Evolutionary conservation across 2,888 invertebrate genomes (phyloP), one percentile per base, ranked within the genome.

Genomic region (Amphipoea lucens): DNA sequence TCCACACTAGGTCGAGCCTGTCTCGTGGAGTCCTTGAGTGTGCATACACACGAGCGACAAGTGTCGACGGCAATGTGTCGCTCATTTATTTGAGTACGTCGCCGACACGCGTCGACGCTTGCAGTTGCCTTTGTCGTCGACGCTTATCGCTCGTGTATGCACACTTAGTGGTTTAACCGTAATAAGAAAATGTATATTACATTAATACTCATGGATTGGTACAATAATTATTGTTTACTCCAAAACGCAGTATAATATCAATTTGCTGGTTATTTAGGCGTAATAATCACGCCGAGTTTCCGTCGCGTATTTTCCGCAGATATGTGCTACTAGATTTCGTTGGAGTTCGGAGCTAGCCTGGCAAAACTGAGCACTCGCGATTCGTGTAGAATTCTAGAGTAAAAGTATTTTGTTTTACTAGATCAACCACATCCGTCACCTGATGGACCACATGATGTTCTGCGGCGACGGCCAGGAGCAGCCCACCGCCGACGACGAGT

Each of bases 361-460:
- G 2, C 36, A 20, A 63, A 17, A 63, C 36, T 63, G 17, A 65
- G 23, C 23, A 23, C 11, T 40, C 11, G 20, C 4, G 1, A 65
- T 36, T 63, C 36, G 17, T 63, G 9, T 36, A 63, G 17, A 63
- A 4, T 63, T 9, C 9, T 65, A 17, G 17, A 65, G 9, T 20
- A 9, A 57, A 57, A 9, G 40, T 65, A 9, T 40, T 65, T 17
- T n/a, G 5, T 42, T 57, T 40, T 0, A 5, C 17, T 89, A 98
- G 98, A 97, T 98, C 40, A 98, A 98, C 92, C 97, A 97, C 93
- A 95, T 98, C 68, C 97, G 98, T 0, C 97, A 98, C 89, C 96
- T 97, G 91, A 98, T 98, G 97, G 98, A 98, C 91, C 96, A 97
- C 83, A 97, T 98, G 88, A 95, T 98, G 90, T 97, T 87, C 90